These are phyloP conservation scores for Erythrocebus patas DNA, from an alignment of 2,113 vertebrate genomes.

Conservation along the genomic window DNA sequence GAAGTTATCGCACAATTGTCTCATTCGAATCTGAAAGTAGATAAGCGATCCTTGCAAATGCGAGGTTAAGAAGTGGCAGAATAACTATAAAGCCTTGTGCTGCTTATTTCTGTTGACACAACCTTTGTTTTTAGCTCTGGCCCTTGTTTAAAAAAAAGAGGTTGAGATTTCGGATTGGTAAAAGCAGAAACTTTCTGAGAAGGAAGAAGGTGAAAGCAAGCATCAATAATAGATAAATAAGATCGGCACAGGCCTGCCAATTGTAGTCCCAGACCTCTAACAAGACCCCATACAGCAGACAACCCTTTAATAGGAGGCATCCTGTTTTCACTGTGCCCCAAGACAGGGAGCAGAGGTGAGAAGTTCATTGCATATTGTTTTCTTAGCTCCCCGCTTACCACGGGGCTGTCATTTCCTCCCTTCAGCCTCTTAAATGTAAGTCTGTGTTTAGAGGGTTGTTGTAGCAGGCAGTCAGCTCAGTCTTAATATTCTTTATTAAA, in stretches of 20 bases:
- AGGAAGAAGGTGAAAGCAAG: not conserved
- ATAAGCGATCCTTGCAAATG: not conserved
- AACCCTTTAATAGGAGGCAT: conserved; percentile 62
- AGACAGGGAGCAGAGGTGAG: conserved; percentile 64
- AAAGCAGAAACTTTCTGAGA: not conserved
- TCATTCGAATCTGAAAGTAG: not conserved
- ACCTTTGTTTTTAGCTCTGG: not conserved
- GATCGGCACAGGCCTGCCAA: not conserved
- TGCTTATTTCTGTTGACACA: not conserved
- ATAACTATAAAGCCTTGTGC: not conserved
- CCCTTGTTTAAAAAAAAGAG: not conserved
- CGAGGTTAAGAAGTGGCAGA: not conserved
- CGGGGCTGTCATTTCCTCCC: not conserved
- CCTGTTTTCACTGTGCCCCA: conserved; percentile 61
- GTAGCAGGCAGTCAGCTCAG: not conserved
- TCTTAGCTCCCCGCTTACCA: conserved; percentile 49
- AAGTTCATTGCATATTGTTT: conserved; percentile 62
- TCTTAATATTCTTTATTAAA: conserved; percentile 59
- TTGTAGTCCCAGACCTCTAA: conserved; percentile 53
- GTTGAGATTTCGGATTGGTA: not conserved
- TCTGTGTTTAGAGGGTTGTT: not conserved
- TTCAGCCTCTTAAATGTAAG: not conserved
- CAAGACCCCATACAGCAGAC: not conserved
- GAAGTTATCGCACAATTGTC: not conserved
- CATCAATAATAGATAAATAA: conserved; percentile 42